Conservation (phyloP, 2,888 invertebrate species). For the Metacarcinus magister region DNA sequence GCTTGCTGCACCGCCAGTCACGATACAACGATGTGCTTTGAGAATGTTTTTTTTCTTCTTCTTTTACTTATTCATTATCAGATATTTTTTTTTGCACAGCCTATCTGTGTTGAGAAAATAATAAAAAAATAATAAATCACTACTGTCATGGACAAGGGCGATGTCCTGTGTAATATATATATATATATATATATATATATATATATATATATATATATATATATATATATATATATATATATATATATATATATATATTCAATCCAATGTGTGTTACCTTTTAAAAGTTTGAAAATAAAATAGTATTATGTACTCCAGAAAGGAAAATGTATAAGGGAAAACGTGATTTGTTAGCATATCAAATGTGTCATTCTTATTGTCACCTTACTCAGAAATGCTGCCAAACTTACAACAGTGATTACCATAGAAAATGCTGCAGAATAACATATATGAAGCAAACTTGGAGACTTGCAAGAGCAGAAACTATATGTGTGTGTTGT, state of each 20-base stretch:
- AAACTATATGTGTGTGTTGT: background rate
- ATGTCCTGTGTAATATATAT: background rate
- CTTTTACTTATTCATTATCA: background rate
- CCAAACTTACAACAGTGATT: background rate
- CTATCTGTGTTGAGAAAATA: too few relatives aligned
- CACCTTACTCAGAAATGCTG: background rate
- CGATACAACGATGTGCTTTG: background rate
- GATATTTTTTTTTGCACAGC: too few relatives aligned
- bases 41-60: background rate
- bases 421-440: background rate
- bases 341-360: background rate
- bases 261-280: background rate
- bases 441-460: background rate
- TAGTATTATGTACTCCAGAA: background rate
- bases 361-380: background rate
- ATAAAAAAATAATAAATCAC: background rate
- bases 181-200: constrained; percentile 22
- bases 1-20: background rate
- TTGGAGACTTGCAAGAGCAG: background rate
- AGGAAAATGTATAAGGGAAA: background rate
- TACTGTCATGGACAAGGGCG: too few relatives aligned
- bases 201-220: constrained; percentile 21
- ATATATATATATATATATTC: background rate
- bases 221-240: constrained; percentile 26
- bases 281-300: background rate